Conservation (phyloP, 1,140 invertebrate species). For the Zaprionus ornatus region DNA sequence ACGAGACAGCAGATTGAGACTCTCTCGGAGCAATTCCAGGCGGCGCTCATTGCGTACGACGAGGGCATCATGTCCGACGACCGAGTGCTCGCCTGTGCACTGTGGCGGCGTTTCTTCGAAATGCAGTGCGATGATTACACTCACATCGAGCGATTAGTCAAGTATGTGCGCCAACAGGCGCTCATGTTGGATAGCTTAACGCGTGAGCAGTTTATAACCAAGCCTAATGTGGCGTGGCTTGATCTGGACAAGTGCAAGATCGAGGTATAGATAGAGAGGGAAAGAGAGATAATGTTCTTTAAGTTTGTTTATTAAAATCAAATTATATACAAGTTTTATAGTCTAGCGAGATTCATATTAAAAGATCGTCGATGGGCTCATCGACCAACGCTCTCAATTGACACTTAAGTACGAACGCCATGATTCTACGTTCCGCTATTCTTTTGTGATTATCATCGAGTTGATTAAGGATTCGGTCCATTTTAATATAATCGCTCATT, state of each 20-base stretch:
- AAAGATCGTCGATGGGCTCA: constrained; percentile 59
- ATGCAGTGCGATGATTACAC: constrained; percentile 86
- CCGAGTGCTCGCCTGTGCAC: constrained; percentile 89
- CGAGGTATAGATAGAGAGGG: constrained; percentile 6
- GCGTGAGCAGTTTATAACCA: constrained; percentile 81
- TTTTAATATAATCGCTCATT: constrained; percentile 45
- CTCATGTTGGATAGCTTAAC: constrained; percentile 83
- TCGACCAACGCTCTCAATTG: constrained; percentile 60
- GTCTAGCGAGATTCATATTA: constrained; percentile 38
- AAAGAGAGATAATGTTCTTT: constrained; percentile 40
- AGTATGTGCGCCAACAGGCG: constrained; percentile 90
- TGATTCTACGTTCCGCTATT: constrained; percentile 61
- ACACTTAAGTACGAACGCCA: constrained; percentile 73
- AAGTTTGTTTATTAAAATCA: constrained; percentile 51
- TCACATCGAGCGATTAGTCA: constrained; percentile 88
- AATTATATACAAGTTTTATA: constrained; percentile 32
- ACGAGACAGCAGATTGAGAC: constrained; percentile 86
- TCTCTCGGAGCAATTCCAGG: constrained; percentile 91
- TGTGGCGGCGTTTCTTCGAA: constrained; percentile 93
- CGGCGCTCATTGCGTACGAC: constrained; percentile 93
- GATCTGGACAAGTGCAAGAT: constrained; percentile 74
- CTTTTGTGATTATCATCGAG: constrained; percentile 35
- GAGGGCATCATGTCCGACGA: constrained; percentile 91
- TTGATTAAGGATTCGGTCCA: constrained; percentile 50
- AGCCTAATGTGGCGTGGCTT: constrained; percentile 82